Conservation (phyloP, 2,888 invertebrate species). For the Scotopteryx bipunctaria region DNA sequence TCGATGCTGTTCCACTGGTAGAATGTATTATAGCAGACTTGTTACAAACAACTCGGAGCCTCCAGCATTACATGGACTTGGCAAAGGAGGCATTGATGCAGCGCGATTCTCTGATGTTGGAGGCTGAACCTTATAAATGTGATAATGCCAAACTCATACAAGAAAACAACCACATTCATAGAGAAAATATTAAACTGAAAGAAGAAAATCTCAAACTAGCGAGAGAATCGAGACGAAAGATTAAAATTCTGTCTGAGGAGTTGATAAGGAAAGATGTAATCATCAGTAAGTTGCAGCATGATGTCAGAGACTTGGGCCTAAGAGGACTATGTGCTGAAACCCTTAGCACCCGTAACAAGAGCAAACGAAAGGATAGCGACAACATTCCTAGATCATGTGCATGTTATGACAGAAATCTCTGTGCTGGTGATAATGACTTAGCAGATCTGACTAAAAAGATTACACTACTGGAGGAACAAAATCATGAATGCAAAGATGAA, state of each 20-base stretch:
- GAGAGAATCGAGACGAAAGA: conserved; percentile 85
- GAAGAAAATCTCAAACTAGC: conserved; percentile 84
- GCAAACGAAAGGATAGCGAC: conserved; percentile 60
- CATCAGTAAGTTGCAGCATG: conserved; percentile 72
- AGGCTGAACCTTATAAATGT: conserved; percentile 91
- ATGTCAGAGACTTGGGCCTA: conserved; percentile 69
- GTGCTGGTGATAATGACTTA: conserved; percentile 68
- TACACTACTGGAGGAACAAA: conserved; percentile 69
- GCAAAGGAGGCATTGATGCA: conserved; percentile 88
- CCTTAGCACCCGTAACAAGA: conserved; percentile 71
- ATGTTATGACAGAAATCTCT: conserved; percentile 53
- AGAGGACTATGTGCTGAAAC: conserved; percentile 76
- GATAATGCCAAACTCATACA: conserved; percentile 90
- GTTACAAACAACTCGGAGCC: conserved; percentile 92
- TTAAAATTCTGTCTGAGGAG: conserved; percentile 85
- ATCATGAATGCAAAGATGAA: conserved; percentile 66
- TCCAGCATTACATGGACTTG: conserved; percentile 92
- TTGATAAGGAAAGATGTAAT: conserved; percentile 79
- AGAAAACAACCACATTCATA: conserved; percentile 89
- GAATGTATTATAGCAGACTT: conserved; percentile 92
- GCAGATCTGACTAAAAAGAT: conserved; percentile 72
- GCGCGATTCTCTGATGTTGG: conserved; percentile 86
- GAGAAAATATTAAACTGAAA: conserved; percentile 85
- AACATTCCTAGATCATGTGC: conserved; percentile 53
- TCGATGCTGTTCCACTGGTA: conserved; percentile 91